Base-by-base conservation (phyloP, 92 coral and sea anemone genomes). In the Phymanthus crucifer region DNA sequence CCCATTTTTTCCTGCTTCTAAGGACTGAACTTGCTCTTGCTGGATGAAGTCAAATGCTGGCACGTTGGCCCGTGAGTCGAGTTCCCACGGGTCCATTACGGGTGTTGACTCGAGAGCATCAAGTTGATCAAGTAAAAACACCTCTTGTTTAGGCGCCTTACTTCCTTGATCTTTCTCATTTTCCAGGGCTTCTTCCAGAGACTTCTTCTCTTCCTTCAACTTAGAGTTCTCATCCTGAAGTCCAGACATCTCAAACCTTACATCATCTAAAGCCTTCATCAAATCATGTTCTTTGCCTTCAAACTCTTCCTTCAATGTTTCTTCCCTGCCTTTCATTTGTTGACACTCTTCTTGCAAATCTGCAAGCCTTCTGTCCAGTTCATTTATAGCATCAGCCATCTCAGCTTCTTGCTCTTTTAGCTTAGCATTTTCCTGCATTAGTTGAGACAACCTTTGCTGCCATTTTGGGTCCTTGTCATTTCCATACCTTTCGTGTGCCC, bases 241-340 rank as follows among this genome's bases (percentile, higher is more conserved):
- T 24, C 79, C 87, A 17, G 76, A 48, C 12, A 92, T 83, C 32
- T 87, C 84, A 64, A 70, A 31, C 31, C 81, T 72, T 17, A 84
- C 40, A 73, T 67, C 76, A 56, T 35, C 61, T 21, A 84, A 58
- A 26, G 69, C 66, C 21, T 47, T 79, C 33, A 34, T 72, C 26
- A 79, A 70, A 29, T 87, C 83, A 32, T 80, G 32, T 45, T 92
- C 94, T 56, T 83, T 71, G 48, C 83, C 90, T 80, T 84, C 80
- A 66, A 92, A 76, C 6, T 73, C 23, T 68, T 87, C 86, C 40
- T 87, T 87, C 33, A 92, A 71, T 24, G 75, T 79, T 46, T 64
- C 43, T 23, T 87, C 69, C 32, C 76, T 83, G 69, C 76, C 54
- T 35, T 74, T 79, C 36, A 72, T 35, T 32, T 81, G 70, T 38